These are phyloP conservation scores for Zele albiditarsus DNA, from an alignment of 2,888 invertebrate genomes.

Conservation along the genomic window DNA sequence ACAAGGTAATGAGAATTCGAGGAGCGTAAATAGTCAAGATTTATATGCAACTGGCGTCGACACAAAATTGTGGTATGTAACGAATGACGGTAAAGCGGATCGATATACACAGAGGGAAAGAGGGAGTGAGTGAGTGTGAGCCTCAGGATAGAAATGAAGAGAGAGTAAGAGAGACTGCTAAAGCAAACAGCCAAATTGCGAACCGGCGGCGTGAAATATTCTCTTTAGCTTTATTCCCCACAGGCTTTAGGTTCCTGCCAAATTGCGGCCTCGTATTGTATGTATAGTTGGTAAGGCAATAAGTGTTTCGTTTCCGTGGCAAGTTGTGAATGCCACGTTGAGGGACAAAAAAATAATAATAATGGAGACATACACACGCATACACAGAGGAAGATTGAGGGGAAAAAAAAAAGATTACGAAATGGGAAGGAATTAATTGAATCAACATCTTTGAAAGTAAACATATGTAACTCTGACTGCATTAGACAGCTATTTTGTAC, in stretches of 20 bases:
- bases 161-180: constrained; percentile 39
- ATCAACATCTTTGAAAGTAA: not conserved
- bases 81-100: constrained; percentile 37
- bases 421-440: not conserved
- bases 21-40: constrained; percentile 15
- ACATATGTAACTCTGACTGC: too few relatives aligned
- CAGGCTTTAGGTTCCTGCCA: constrained; percentile 44
- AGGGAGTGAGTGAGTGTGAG: not conserved
- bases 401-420: not conserved
- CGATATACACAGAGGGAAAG: constrained; percentile 44
- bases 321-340: not conserved
- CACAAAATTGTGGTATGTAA: constrained; percentile 20
- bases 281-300: constrained; percentile 1
- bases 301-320: constrained; percentile 13
- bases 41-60: constrained; percentile 18
- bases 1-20: constrained; percentile 16
- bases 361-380: not conserved
- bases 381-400: not conserved
- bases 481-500: too few relatives aligned
- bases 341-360: not conserved
- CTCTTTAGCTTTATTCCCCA: constrained; percentile 44
- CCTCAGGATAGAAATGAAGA: not conserved
- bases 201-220: constrained; percentile 51
- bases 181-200: constrained; percentile 58
- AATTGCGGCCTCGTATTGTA: constrained; percentile 47